Evolutionary conservation across 2,888 invertebrate species (phyloP), one percentile per base, ranked within the genome.

Genomic region (Aplocera efformata): DNA sequence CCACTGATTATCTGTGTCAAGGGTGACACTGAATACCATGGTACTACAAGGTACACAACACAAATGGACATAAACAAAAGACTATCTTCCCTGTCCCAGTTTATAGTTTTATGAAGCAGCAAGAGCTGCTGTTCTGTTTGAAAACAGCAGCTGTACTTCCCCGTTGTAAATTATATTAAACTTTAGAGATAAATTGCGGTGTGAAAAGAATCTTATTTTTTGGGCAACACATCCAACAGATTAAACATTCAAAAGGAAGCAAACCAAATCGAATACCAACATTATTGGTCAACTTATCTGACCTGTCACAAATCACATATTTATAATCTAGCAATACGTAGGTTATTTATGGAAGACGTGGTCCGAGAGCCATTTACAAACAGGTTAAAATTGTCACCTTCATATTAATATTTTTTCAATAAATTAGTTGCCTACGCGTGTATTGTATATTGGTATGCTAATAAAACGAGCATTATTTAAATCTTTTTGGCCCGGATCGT

Each of bases 351-450:
- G 33, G 46, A 44, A 30, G 31, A 42, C 41, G 36, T 34, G 38
- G 43, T 42, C 46, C 46, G 29, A 39, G 21, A 42, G 9, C 40
- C 45, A 55, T 55, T 55, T 52, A 48, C 42, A 42, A 55, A 55
- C 52, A 52, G 48, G 52, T 55, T 48, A 38, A 29, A 41, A 48
- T 52, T 55, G 55, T 55, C 55, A 52, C 46, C 52, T 46, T 30
- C 36, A 38, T 44, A 52, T 52, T 52, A 48, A 52, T 48, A 55
- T 50, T 52, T 48, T 48, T 27, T 25, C 37, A 32, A 54, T 49
- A 51, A 48, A 50, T 51, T 45, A 55, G 47, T 48, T 43, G 42
- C 43, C 45, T 49, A 46, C 53, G 47, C 42, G 42, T 49, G 42
- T 50, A 52, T 42, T 42, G 53, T 48, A 44, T 50, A 42, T 48